Percentiles rank a stretch among this genome's conserved stretches.
These are phyloP conservation scores for Priocnemis perturbator DNA, from an alignment of 2,888 invertebrate genomes.

Conservation along the genomic window DNA sequence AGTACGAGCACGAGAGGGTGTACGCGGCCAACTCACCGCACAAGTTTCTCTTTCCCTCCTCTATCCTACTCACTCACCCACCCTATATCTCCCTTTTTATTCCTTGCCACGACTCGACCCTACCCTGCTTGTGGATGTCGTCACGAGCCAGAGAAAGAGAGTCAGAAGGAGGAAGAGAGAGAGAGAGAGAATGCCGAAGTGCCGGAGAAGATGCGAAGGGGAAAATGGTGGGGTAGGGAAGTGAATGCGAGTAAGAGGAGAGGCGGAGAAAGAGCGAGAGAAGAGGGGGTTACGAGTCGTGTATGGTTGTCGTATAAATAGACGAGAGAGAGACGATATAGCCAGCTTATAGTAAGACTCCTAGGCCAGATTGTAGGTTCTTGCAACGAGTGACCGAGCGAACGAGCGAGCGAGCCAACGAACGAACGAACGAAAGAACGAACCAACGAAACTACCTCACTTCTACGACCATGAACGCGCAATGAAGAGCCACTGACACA, in stretches of 20 bases:
- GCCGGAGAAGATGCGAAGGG: slow-evolving; percentile 45
- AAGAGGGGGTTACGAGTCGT: slow-evolving; percentile 60
- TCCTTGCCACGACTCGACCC: slow-evolving; percentile 42
- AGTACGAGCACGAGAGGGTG: slow-evolving; percentile 35
- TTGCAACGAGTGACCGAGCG: slow-evolving; percentile 39
- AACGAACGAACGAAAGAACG: too few species aligned
- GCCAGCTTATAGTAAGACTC: slow-evolving; percentile 59
- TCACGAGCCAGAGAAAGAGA: slow-evolving; percentile 47
- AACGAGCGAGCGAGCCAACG: slow-evolving; percentile 40
- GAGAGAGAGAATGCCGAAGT: slow-evolving; percentile 34
- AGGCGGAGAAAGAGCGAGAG: slow-evolving; percentile 14
- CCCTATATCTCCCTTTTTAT: slow-evolving; percentile 7
- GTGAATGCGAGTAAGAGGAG: slow-evolving; percentile 34
- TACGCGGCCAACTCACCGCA: slow-evolving; percentile 26
- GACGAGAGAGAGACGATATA: slow-evolving; percentile 67
- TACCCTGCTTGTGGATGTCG: slow-evolving; percentile 57
- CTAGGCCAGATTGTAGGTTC: slow-evolving; percentile 63
- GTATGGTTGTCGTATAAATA: slow-evolving; percentile 72
- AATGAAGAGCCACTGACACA: slow-evolving; percentile 44
- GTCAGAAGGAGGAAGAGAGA: slow-evolving; percentile 24
- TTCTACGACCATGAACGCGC: slow-evolving; percentile 31
- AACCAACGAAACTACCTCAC: slow-evolving; percentile 20
- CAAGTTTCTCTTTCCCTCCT: not conserved
- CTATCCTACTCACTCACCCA: slow-evolving; percentile 3
- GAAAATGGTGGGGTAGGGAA: slow-evolving; percentile 38